Conservation (phyloP, 2,797 vertebrate genomes). For the Iguana delicatissima region DNA sequence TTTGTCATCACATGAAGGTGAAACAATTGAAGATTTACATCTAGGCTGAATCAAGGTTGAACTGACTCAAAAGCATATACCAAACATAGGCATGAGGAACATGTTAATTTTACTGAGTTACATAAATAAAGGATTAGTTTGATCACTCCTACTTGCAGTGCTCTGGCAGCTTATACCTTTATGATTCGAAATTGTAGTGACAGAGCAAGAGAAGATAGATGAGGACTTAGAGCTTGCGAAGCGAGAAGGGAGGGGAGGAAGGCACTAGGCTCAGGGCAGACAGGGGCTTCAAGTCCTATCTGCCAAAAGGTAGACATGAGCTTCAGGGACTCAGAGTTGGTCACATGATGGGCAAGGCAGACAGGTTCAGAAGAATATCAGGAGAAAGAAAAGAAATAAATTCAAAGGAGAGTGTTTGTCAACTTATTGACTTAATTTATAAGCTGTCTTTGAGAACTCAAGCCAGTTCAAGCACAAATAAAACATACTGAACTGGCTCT, state of each 20-base stretch:
- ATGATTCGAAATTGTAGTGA: background rate
- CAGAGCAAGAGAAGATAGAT: background rate
- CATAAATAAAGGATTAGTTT: background rate
- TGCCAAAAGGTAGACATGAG: background rate
- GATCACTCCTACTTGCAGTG: background rate
- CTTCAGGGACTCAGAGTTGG: background rate
- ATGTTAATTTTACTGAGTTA: background rate
- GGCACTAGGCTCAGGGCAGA: background rate
- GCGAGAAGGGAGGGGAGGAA: background rate
- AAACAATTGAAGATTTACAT: too few species aligned
- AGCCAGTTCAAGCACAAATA: too few species aligned
- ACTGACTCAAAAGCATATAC: background rate
- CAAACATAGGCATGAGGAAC: background rate
- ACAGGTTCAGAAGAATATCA: background rate
- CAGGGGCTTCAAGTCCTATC: background rate
- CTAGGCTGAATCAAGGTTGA: too few species aligned
- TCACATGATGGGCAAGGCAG: background rate
- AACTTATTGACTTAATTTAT: too few species aligned
- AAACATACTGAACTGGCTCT: too few species aligned
- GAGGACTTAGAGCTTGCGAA: background rate
- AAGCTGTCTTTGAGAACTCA: too few species aligned
- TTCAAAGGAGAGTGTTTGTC: too few species aligned
- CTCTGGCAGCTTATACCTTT: background rate
- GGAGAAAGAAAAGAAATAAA: background rate
- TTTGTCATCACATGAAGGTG: too few species aligned